Conservation (phyloP, 2,113 vertebrate species). For the Neodon shergylaensis region DNA sequence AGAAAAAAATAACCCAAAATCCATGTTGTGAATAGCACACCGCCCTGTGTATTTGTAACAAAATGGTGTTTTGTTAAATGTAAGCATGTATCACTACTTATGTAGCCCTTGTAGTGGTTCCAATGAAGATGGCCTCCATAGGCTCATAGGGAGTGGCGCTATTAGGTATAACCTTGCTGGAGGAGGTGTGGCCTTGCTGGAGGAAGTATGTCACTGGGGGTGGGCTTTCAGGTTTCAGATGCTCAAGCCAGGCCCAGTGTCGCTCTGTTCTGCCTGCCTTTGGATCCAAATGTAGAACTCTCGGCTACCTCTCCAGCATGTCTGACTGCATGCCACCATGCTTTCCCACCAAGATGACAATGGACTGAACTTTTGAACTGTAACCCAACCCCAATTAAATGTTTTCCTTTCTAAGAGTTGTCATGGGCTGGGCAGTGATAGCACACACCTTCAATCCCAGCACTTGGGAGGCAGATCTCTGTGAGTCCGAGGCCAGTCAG, state of each 20-base stretch:
- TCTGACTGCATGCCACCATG: neutral
- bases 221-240: neutral
- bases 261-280: neutral
- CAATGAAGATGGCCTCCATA: neutral
- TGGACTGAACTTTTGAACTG: neutral
- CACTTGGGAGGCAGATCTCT: neutral
- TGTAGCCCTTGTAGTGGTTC: neutral
- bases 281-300: neutral
- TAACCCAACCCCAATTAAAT: neutral
- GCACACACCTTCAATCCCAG: neutral
- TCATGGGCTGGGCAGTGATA: neutral
- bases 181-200: neutral
- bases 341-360: neutral
- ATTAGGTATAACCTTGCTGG: neutral
- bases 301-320: neutral
- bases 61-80: neutral
- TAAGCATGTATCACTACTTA: neutral
- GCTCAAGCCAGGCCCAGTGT: neutral
- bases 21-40: neutral
- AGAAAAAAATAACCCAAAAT: neutral
- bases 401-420: neutral
- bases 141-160: neutral
- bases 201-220: neutral
- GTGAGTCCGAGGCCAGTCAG: neutral
- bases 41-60: neutral